A percentile compares a stretch with the other conserved stretches of the same genome.
These are phyloP conservation scores for Himalopsyche tibetana DNA, from an alignment of 2,888 invertebrate genomes.

Conservation along the genomic window DNA sequence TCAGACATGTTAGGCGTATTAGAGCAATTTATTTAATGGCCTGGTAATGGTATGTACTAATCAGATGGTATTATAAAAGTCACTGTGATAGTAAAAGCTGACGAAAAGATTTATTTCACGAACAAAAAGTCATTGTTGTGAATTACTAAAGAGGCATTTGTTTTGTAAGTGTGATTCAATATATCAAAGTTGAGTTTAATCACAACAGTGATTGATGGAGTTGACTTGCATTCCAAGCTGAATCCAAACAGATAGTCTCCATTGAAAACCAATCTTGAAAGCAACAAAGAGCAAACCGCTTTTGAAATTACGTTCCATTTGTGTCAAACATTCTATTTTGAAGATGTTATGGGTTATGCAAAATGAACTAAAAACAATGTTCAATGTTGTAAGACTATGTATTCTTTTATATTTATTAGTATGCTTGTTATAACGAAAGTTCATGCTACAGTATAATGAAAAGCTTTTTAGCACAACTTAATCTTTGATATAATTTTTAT, in stretches of 20 bases:
- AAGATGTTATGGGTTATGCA: constrained; percentile 25
- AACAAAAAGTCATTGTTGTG: constrained; percentile 22
- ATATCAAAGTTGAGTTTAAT: constrained; percentile 42
- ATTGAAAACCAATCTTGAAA: constrained; percentile 10
- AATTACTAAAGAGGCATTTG: constrained; percentile 42
- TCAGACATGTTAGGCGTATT: no score
- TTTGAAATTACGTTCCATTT: constrained; percentile 20
- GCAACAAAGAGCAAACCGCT: constrained; percentile 28
- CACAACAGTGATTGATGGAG: constrained; percentile 38
- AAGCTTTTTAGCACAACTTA: no score
- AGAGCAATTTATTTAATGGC: no score
- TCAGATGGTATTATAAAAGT: background rate
- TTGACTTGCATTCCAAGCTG: constrained; percentile 1
- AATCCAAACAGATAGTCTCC: constrained; percentile 1
- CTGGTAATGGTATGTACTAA: no score
- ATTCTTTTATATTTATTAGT: background rate
- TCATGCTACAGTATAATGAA: no score
- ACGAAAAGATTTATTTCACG: constrained; percentile 8
- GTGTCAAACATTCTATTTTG: constrained; percentile 25
- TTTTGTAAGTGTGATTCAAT: constrained; percentile 40
- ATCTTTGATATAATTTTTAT: no score
- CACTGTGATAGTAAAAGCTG: constrained; percentile 18
- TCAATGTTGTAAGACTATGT: background rate
- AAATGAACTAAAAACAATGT: constrained; percentile 8
- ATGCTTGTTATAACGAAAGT: background rate